Evolutionary conservation across 2,888 invertebrate genomes (phyloP), one percentile per base, ranked within the genome.

Genomic region (Drosophila niveifrons): DNA sequence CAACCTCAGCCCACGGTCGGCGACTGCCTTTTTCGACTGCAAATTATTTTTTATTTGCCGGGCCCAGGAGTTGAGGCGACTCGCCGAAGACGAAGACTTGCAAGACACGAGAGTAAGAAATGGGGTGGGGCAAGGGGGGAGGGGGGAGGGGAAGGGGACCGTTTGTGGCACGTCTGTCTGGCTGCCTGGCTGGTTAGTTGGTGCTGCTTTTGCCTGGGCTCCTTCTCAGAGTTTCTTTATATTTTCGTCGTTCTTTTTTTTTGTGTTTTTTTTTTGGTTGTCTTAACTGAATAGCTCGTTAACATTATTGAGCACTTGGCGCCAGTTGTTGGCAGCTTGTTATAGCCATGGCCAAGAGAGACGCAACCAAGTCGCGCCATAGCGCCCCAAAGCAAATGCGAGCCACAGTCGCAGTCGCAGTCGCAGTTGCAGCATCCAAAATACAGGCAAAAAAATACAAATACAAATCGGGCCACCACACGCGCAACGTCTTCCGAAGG

Each of bases 281-380:
- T 90, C 90, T 86, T 86, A 86, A 88, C 85, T 90, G 90, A 90
- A 89, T 90, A 90, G 90, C 90, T 90, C 90, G 90, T 90, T 90
- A 90, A 90, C 90, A 90, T 90, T 91, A 91, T 91, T 91, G 91
- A 91, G 91, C 90, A 91, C 90, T 91, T 91, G 91, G 91, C 91
- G 91, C 91, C 91, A 91, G 91, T 91, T 91, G 90, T 91, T 91
- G 90, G 90, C 91, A 90, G 89, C 90, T 87, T 84, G 87, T 88
- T 88, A 85, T 82, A 81, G 82, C 76, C 84, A 71, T 75, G 76
- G 71, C 72, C 81, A 43, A 55, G 52, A 61, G 69, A 43, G 31
- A 31, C 31, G 31, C 31, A 10, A 10, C 31, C 66, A 64, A 80
- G 78, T 71, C 86, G 78, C 72, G 83, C 74, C 75, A 87, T 74